Evolutionary conservation across 2,797 vertebrate genomes (phyloP).

Genomic region (Gadopsis bispinosus): DNA sequence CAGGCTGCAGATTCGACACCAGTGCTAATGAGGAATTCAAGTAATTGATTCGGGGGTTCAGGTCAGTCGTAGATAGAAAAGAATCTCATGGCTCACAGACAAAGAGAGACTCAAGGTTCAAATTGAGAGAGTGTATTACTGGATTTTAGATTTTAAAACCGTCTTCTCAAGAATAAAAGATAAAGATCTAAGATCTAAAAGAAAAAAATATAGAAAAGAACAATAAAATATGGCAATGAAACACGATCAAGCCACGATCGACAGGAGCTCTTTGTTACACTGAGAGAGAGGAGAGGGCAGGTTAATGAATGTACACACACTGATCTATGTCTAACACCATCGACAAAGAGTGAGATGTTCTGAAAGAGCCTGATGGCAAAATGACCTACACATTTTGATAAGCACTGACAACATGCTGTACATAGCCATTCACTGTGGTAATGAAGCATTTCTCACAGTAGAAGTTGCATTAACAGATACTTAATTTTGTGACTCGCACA

Average conservation of each 20-base stretch:
- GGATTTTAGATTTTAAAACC: not conserved
- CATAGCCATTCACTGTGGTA: not conserved
- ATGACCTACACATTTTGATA: conserved; percentile 2
- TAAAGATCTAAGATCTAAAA: not conserved
- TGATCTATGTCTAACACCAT: conserved; percentile 22
- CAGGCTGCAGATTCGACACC: conserved; percentile 26
- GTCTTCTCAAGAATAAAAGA: not conserved
- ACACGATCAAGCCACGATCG: conserved; percentile 13
- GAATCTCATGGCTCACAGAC: not conserved
- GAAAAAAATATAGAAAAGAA: conserved; percentile 13
- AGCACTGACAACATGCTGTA: not conserved
- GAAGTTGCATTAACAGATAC: conserved; percentile 1
- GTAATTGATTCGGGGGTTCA: conserved; percentile 7
- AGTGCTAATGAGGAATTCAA: conserved; percentile 22
- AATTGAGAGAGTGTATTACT: not conserved
- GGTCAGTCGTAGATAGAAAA: conserved; percentile 6
- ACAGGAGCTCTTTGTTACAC: conserved; percentile 48
- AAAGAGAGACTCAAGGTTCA: not conserved
- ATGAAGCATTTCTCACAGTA: conserved; percentile 11
- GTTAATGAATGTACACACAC: conserved; percentile 33
- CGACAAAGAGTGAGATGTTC: conserved; percentile 16
- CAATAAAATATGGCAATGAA: conserved; percentile 14
- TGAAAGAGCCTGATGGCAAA: conserved; percentile 10
- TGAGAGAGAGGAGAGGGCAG: conserved; percentile 7
- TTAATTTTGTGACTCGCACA: conserved; percentile 13